Evolutionary conservation across 1,140 invertebrate genomes (phyloP).

Genomic region (Drosophila bocki): DNA sequence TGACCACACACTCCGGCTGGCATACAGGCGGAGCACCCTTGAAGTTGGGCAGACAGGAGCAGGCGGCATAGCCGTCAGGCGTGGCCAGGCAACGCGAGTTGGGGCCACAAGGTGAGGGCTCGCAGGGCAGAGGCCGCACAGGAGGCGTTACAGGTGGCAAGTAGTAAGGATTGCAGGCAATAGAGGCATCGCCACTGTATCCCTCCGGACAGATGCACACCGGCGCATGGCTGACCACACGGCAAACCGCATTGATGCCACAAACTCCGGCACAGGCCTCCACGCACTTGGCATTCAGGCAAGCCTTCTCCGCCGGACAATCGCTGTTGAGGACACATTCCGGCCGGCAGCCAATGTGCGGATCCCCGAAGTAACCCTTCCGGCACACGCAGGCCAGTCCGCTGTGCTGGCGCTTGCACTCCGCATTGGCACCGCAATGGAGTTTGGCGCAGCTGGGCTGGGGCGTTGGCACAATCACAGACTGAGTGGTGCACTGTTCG

Average conservation of each 20-base stretch:
- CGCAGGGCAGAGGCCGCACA: constrained; percentile 86
- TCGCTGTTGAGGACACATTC: constrained; percentile 93
- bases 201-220: constrained; percentile 91
- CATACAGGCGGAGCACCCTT: constrained; percentile 92
- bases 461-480: constrained; percentile 83
- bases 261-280: constrained; percentile 92
- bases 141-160: constrained; percentile 71
- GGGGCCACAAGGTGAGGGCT: constrained; percentile 92
- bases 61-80: constrained; percentile 89
- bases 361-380: constrained; percentile 90
- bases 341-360: constrained; percentile 90
- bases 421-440: constrained; percentile 91
- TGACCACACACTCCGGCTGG: constrained; percentile 92
- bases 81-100: constrained; percentile 91
- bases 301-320: constrained; percentile 89
- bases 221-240: constrained; percentile 91
- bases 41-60: constrained; percentile 92
- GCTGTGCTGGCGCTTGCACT: constrained; percentile 88
- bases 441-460: constrained; percentile 89
- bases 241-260: constrained; percentile 90
- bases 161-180: constrained; percentile 87
- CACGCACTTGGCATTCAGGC: constrained; percentile 92
- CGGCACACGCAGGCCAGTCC: constrained; percentile 88
- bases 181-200: constrained; percentile 92
- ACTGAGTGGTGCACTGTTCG: constrained; percentile 89